Evolutionary conservation across 1,140 invertebrate genomes (phyloP).

Genomic region (Microplitis mediator): DNA sequence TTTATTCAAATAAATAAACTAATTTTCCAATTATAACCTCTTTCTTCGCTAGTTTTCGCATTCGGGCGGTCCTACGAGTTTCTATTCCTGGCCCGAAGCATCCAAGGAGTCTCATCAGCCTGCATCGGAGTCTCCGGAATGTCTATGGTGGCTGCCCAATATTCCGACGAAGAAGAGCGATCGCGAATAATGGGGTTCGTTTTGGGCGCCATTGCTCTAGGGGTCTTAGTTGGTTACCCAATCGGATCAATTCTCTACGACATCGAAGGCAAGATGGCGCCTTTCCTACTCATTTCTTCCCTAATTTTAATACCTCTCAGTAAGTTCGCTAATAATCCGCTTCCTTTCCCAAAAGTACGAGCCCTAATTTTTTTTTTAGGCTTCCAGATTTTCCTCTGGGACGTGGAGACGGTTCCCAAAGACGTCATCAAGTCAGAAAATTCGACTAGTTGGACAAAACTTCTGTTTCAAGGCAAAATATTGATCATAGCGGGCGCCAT

Average conservation of each 20-base stretch:
- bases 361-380: slow-evolving; percentile 31
- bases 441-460: slow-evolving; percentile 60
- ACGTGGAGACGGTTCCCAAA: slow-evolving; percentile 8
- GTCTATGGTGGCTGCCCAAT: slow-evolving; percentile 66
- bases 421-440: slow-evolving; percentile 32
- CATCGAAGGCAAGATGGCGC: slow-evolving; percentile 74
- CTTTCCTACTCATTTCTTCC: slow-evolving; percentile 72
- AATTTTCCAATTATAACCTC: neutral
- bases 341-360: too few relatives aligned
- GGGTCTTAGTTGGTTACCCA: slow-evolving; percentile 80
- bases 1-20: neutral
- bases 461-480: slow-evolving; percentile 67
- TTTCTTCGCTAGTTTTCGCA: slow-evolving; percentile 72
- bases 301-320: slow-evolving; percentile 68
- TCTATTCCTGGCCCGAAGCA: slow-evolving; percentile 78
- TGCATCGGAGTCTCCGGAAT: slow-evolving; percentile 79
- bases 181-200: slow-evolving; percentile 77
- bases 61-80: slow-evolving; percentile 77
- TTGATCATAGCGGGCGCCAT: slow-evolving; percentile 71
- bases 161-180: slow-evolving; percentile 66
- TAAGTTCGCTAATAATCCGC: slow-evolving; percentile 42
- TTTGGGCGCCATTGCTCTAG: slow-evolving; percentile 79
- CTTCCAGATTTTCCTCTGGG: slow-evolving; percentile 40
- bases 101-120: slow-evolving; percentile 87
- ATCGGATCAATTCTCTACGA: slow-evolving; percentile 79